Percentiles rank a stretch among this genome's conserved stretches.
phyloP scores from a whole-genome alignment of 1,140 invertebrate genomes.

The Drosophila orena region DNA sequence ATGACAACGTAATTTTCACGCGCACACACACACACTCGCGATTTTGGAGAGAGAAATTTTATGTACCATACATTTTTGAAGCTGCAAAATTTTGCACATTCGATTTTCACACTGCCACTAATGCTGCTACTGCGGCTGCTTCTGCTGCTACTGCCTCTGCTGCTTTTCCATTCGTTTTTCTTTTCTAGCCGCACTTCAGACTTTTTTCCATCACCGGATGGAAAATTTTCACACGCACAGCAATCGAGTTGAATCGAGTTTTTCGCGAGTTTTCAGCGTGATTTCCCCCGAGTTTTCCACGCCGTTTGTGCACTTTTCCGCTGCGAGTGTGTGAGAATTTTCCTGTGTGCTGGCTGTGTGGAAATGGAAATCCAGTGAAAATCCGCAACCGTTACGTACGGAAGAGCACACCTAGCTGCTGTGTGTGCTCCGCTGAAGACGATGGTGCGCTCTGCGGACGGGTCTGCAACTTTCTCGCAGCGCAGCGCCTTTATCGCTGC shows the following conservation, averaged over 20 bases:
- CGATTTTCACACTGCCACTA: conserved; percentile 36
- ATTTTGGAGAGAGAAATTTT: conserved; percentile 59
- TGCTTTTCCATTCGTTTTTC: conserved; percentile 11
- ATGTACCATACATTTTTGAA: conserved; percentile 79
- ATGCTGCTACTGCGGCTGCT: neutral
- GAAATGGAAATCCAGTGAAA: conserved; percentile 36
- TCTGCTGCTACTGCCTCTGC: conserved; percentile 12
- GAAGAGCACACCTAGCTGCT: conserved; percentile 79
- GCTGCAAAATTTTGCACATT: conserved; percentile 67
- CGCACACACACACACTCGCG: conserved; percentile 47
- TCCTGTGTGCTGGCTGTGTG: conserved; percentile 44
- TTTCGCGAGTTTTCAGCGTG: conserved; percentile 1
- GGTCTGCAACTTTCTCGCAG: conserved; percentile 39
- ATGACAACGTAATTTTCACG: conserved; percentile 79
- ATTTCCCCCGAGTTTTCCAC: conserved; percentile 8
- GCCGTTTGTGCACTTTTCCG: conserved; percentile 11
- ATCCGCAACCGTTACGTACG: conserved; percentile 70
- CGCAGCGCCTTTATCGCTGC: conserved; percentile 19
- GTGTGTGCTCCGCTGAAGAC: conserved; percentile 77
- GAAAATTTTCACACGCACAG: conserved; percentile 31
- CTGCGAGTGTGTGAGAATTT: conserved; percentile 56
- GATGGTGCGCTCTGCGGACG: conserved; percentile 79
- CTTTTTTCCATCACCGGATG: conserved; percentile 7
- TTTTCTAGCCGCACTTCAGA: conserved; percentile 19
- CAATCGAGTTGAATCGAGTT: conserved; percentile 11